phyloP scores from a whole-genome alignment of 2,888 invertebrate species.

The Artemia sinica region DNA sequence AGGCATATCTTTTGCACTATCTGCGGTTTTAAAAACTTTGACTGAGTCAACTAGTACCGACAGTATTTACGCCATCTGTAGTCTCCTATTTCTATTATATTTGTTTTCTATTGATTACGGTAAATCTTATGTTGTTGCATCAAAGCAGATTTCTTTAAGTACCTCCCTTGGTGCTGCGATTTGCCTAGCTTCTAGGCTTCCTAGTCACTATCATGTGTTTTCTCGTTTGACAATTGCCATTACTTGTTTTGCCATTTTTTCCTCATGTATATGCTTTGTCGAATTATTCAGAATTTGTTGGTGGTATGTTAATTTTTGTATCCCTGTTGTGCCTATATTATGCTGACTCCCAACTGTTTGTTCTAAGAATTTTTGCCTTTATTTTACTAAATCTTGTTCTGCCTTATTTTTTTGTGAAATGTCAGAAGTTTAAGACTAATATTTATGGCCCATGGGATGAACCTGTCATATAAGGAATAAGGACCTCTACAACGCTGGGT shows the following conservation, averaged over 20 bases:
- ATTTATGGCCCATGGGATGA: no score
- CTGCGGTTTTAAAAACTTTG: no score
- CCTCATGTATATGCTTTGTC: background rate
- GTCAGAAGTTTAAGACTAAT: no score
- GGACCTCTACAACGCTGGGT: no score
- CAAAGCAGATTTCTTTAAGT: background rate
- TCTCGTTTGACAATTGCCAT: background rate
- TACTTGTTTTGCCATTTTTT: background rate
- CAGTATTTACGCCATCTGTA: no score
- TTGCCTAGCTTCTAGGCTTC: background rate
- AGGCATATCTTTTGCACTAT: no score
- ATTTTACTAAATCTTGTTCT: no score
- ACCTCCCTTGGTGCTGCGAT: background rate
- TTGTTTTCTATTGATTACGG: background rate
- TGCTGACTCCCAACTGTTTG: background rate
- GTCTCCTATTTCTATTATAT: no score
- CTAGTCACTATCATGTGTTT: background rate
- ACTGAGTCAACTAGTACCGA: no score
- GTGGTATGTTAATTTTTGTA: background rate
- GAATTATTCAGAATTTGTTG: slow-evolving; percentile 1
- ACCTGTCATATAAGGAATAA: no score
- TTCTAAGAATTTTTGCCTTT: no score
- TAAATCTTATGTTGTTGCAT: background rate
- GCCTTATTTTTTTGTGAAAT: no score
- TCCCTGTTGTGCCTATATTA: background rate